Conservation (phyloP, 2,113 vertebrate genomes). For the Lota lota region DNA sequence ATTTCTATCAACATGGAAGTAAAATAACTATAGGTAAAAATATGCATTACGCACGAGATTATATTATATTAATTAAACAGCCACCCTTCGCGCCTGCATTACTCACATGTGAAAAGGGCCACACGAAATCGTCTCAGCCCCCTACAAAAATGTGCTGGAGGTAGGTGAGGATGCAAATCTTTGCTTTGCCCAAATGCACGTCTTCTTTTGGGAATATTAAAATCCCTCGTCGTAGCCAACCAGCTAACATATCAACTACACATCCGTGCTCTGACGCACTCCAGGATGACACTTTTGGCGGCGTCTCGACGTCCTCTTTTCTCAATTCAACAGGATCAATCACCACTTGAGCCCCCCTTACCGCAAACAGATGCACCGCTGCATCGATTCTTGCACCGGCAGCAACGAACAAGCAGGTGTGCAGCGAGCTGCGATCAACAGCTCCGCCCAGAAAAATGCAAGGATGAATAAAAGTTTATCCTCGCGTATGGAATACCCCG, state of each 20-base stretch:
- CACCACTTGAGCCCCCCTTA: conserved; percentile 62
- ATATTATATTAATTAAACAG: conserved; percentile 18
- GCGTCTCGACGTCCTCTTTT: conserved; percentile 60
- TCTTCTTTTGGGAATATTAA: conserved; percentile 44
- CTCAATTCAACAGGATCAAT: conserved; percentile 78
- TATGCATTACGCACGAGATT: conserved; percentile 47
- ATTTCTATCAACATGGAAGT: background rate
- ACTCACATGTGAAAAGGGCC: conserved; percentile 69
- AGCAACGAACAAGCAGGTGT: conserved; percentile 49
- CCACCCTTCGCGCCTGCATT: conserved; percentile 35
- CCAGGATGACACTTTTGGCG: conserved; percentile 62
- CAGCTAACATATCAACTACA: conserved; percentile 52
- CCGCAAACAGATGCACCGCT: conserved; percentile 54
- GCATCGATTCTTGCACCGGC: conserved; percentile 65
- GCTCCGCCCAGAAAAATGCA: conserved; percentile 31
- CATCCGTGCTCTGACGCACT: conserved; percentile 70
- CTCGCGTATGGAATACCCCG: conserved; percentile 48
- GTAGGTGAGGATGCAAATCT: conserved; percentile 63
- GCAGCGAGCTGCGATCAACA: conserved; percentile 43
- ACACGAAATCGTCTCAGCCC: conserved; percentile 48
- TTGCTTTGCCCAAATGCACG: conserved; percentile 55
- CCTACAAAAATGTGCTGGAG: conserved; percentile 50
- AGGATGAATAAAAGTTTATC: conserved; percentile 70
- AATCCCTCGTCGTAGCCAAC: conserved; percentile 57
- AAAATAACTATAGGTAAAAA: conserved; percentile 16